phyloP scores from a whole-genome alignment of 1,140 invertebrate genomes.

The Ditylenchus dipsaci region DNA sequence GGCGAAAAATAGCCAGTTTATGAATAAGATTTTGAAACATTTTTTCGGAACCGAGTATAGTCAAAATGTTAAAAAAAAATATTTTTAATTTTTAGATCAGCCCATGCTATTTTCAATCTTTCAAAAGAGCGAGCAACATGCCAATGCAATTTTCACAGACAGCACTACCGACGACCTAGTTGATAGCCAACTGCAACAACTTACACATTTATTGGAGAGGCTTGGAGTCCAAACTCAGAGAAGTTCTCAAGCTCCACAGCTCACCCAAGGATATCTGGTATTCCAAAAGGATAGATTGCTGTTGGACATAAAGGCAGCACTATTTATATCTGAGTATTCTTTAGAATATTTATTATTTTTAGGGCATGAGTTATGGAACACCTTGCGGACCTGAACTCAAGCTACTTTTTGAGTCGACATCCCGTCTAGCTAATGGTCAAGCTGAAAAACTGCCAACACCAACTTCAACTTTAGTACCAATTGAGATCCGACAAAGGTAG shows the following conservation, averaged over 20 bases:
- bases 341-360: neutral
- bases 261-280: neutral
- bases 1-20: no score
- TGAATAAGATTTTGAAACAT: no score
- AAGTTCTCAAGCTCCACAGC: neutral
- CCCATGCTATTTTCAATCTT: no score
- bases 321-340: neutral
- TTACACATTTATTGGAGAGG: neutral
- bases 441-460: neutral
- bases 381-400: neutral
- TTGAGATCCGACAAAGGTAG: conserved; percentile 29
- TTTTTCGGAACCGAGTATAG: no score
- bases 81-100: no score
- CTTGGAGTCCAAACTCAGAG: neutral
- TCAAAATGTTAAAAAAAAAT: no score
- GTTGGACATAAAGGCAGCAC: neutral
- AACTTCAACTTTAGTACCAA: conserved; percentile 17
- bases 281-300: neutral
- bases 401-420: neutral
- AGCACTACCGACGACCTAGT: neutral
- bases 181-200: neutral
- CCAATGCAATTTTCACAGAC: neutral
- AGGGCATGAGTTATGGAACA: neutral
- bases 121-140: no score
- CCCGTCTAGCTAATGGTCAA: neutral